Base-by-base conservation (phyloP, 2,888 invertebrate species). In the Cylloceria caligata region DNA sequence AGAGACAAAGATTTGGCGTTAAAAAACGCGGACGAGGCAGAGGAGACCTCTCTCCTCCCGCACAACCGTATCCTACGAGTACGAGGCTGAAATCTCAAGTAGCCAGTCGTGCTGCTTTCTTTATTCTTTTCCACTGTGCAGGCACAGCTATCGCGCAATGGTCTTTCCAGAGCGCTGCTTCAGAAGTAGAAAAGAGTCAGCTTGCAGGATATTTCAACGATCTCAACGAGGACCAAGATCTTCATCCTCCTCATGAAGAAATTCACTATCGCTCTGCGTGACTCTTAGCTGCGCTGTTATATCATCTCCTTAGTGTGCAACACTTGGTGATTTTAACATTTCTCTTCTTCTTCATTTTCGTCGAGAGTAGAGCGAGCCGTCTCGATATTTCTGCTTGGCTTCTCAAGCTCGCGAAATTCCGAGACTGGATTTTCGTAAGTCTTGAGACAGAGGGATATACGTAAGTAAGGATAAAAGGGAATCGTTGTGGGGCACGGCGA, bases 1-100 rank as follows among this genome's bases (percentile, higher is more conserved):
- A 72, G 36, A 27, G 49, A 78, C 73, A 74, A 84, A 86, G 88
- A 89, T 87, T 87, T 83, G 83, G 88, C 86, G 89, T 91, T 91
- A 89, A 91, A 90, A 92, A 91, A 91, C 90, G 91, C 91, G 88
- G 83, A 92, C 91, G 90, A 89, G 87, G 91, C 92, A 90, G 87
- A 90, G 90, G 88, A 90, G 90, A 89, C 30, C 19, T 19, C 21
- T 45, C 57, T 64, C 47, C 87, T 77, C 67, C 83, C 80, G 86
- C 86, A 89, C 90, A 77, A 80, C 57, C 77, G 79, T 72, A 76
- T 65, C 65, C 68, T 75, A 83, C 81, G 80, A 78, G 64, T 81
- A 85, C 83, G 81, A 80, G 91, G 84, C 85, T 87, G 89, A 90
- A 92, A 92, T 90, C 88, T 88, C 88, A 91, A 91, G 89, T 87